phyloP scores from a whole-genome alignment of 2,888 invertebrate genomes.

The Cephus runcator region DNA sequence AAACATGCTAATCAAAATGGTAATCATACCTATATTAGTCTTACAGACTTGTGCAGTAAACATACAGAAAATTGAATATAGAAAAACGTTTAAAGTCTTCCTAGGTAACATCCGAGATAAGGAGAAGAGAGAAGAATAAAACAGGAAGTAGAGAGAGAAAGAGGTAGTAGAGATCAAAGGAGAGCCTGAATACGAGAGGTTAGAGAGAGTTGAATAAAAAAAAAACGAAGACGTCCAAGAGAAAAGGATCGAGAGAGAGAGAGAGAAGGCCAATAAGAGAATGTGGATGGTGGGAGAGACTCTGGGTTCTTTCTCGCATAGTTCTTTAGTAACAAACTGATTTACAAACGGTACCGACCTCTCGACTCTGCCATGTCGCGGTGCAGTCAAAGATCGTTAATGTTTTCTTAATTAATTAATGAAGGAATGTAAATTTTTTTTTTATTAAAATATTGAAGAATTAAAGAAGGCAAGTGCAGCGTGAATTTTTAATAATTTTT shows the following conservation, averaged over 20 bases:
- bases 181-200: neutral
- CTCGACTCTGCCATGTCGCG: neutral
- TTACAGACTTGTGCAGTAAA: neutral
- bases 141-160: neutral
- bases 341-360: conserved; percentile 4
- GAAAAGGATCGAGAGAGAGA: neutral
- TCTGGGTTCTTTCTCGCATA: conserved; percentile 13
- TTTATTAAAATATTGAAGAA: neutral
- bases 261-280: conserved; percentile 12
- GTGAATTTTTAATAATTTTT: neutral
- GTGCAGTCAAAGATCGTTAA: neutral
- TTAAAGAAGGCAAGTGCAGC: neutral
- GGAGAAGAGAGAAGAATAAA: neutral
- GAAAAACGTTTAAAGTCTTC: neutral
- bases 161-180: neutral
- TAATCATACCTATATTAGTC: neutral
- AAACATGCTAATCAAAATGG: neutral
- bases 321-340: conserved; percentile 10
- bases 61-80: neutral
- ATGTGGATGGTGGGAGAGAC: conserved; percentile 24
- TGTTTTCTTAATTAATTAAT: neutral
- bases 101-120: neutral
- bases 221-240: neutral
- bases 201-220: neutral
- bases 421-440: neutral